Percentiles rank a stretch among this genome's conserved stretches.
These are phyloP conservation scores for Ephialtes manifestator DNA, from an alignment of 2,888 invertebrate genomes.

Conservation along the genomic window DNA sequence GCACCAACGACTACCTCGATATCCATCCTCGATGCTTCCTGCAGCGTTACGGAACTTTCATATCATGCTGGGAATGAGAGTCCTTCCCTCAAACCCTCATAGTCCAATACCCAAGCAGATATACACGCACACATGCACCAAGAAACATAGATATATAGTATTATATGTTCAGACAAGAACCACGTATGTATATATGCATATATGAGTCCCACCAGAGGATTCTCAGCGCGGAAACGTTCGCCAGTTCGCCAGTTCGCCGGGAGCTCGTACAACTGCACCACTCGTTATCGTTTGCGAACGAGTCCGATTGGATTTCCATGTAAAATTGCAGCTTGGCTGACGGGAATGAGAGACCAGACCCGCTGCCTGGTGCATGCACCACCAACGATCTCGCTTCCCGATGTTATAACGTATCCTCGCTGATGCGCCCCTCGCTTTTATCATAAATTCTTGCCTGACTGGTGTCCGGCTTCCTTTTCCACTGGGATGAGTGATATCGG, in stretches of 20 bases:
- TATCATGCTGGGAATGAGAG: conserved; percentile 37
- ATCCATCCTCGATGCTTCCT: conserved; percentile 27
- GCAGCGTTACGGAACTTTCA: conserved; percentile 31
- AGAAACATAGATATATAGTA: conserved; percentile 4
- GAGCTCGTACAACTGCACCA: conserved; percentile 66
- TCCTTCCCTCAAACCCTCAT: conserved; percentile 21
- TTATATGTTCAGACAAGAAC: conserved; percentile 24
- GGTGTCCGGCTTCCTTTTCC: conserved; percentile 30
- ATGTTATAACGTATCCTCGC: conserved; percentile 46
- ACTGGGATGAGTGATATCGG: conserved; percentile 41
- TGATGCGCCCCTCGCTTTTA: conserved; percentile 44
- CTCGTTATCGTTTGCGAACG: conserved; percentile 69
- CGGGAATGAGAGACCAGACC: conserved; percentile 46
- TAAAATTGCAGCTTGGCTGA: conserved; percentile 65
- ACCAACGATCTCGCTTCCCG: conserved; percentile 29
- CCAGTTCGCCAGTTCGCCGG: conserved; percentile 40
- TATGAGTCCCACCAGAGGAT: conserved; percentile 50
- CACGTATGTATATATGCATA: conserved; percentile 36
- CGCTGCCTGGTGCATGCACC: conserved; percentile 48
- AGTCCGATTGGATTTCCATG: conserved; percentile 70
- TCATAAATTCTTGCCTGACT: conserved; percentile 62
- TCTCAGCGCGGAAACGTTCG: conserved; percentile 55
- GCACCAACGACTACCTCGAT: conserved; percentile 16
- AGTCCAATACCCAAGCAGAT: conserved; percentile 22
- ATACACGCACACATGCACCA: conserved; percentile 8